Base-by-base conservation (phyloP, 35 echinoderm and acorn worm genomes). In the Lytechinus variegatus region DNA sequence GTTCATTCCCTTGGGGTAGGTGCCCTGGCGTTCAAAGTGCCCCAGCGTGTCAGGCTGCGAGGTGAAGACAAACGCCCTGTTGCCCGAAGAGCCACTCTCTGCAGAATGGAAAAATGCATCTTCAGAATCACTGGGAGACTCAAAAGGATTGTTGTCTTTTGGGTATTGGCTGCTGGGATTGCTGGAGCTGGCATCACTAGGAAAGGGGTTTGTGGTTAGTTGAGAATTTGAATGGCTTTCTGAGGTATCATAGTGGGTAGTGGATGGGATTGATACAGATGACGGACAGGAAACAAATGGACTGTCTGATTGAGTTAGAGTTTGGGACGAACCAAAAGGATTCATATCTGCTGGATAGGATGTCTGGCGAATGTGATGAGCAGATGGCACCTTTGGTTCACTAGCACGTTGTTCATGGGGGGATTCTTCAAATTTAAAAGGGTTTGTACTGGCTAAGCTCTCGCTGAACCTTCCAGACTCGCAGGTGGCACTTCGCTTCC, bases 1-100 rank as follows among this genome's bases (percentile, higher is more conserved):
- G 55, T 93, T 93, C 53, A 55, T 55, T 10, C 92, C 92, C 27
- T 57, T 93, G 13, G 92, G 92, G 57, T 93, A 93, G n/a, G 92
- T 93, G n/a, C 52, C 55, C 21, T 93, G 92, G 8, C 53, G 52
- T 1, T 10, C n/a, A 28, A 93, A 28, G 11, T 53, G 4, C 53
- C 52, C 53, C 8, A 54, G 6, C n/a, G 52, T 57, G 27, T 93
- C 92, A 0, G 92, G 53, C 19, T 93, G 28, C 11, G 88, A 90
- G 88, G 52, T 33, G 10, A 90, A 90, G 52, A 52, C 88, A 90
- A 90, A 90, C 7, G 88, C 52, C 16, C 88, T 90, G 88, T 90
- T 90, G 88, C 33, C 28, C 3, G 88, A 90, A 54, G 88, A 44
- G 29, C 29, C 29, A 90, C 88, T 90, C 29, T 54, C 16, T 29